Base-by-base conservation (phyloP, 2,888 invertebrate genomes). In the Drosophila merina region DNA sequence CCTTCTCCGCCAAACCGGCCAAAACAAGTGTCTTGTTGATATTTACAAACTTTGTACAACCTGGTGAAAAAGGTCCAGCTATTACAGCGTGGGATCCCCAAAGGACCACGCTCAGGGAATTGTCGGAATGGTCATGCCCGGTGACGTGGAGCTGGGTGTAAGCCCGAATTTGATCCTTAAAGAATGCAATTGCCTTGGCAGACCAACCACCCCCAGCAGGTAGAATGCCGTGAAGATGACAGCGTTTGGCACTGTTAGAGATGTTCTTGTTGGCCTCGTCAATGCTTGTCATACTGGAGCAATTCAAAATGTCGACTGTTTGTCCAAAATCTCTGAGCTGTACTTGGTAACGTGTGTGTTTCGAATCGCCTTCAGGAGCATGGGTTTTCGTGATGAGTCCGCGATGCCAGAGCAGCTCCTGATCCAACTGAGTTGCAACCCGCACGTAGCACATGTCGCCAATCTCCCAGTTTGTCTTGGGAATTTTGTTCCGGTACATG, bases 51-150 rank as follows among this genome's bases (percentile, higher is more conserved):
- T 94, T 94, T 0, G 33, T 93, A 93, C 45, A 88, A 92, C 50
- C 93, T 0, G 96, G 95, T 36, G 94, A 94, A 36, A 96, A 91
- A 0, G 96, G 94, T 8, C 94, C 94, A 0, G 94, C 93, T 12
- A 93, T 52, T 92, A 93, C 12, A 92, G 92, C 85, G 93, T 36
- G 93, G 77, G 93, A 94, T 94, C 90, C 94, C 94, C 95, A 95
- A 55, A 97, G 91, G 54, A 95, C 94, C 0, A 96, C 74, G 2
- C 30, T 10, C 10, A 76, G 9, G 0, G 44, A 44, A 20, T 62
- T 52, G 0, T 45, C 30, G 2, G 7, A 9, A 4, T 42, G 31
- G 0, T 68, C 74, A 44, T 68, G 89, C 76, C 88, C 67, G 0
- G 84, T 78, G 3, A 83, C 85, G 0, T 76, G 74, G 2, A 74